Base-by-base conservation (phyloP, 2,888 invertebrate species). In the Sthenelais limicola region DNA sequence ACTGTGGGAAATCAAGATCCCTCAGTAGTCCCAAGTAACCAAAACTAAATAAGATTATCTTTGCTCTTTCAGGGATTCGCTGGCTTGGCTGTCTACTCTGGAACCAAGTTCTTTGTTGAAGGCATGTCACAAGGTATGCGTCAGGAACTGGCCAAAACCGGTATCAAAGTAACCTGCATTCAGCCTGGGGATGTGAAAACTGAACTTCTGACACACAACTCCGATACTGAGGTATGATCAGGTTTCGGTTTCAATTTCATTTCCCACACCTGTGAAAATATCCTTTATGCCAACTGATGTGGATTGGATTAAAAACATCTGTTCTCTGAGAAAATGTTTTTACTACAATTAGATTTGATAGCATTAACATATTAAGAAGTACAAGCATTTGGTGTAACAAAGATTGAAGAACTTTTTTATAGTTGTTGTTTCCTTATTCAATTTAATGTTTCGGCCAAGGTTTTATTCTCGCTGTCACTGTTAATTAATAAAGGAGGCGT, bases 121-220 rank as follows among this genome's bases (percentile, higher is more conserved):
- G 88, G 88, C 9, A 75, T 88, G 71, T 87, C 87, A 0, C 85
- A 87, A 72, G 87, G 85, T 3, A 73, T 89, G 74, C 79, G 89
- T 26, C 81, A 81, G 35, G 89, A 89, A 76, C 77, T 89, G 71
- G 80, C 81, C 21, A 81, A 82, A 21, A 76, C 78, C 51, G 85
- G 85, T 30, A 78, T 89, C 68, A 82, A 82, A 62, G 86, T 89
- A 32, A 88, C 89, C 2, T 86, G 86, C 78, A 83, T 89, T 62
- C 89, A 89, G 74, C 89, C 89, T 3, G 88, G 88, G 9, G 87
- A 88, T 79, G 88, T 88, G 0, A 79, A 80, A 33, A 88, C 88
- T 15, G 83, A 86, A 68, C 81, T 89, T 5, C 74, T 85, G 0
- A 54, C 72, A 7, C 80, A 82, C 43, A 83, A 84, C 28, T 86